phyloP scores from a whole-genome alignment of 2,113 vertebrate genomes.

The Erythrocercus mccallii region DNA sequence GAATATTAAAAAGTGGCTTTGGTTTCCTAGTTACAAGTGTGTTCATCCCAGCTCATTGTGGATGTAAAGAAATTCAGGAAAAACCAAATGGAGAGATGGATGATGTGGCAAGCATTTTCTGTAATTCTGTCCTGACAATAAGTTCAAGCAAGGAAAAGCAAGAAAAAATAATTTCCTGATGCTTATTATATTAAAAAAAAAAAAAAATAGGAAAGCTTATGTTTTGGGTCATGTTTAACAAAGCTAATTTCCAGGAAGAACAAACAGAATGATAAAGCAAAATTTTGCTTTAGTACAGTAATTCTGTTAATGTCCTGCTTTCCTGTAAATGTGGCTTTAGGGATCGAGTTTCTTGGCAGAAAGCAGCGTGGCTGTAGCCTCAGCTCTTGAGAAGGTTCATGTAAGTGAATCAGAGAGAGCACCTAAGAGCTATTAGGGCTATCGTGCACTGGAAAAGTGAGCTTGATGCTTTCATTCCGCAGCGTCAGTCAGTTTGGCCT shows the following conservation, averaged over 20 bases:
- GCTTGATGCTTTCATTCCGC: not conserved
- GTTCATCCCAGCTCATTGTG: not conserved
- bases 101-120: not conserved
- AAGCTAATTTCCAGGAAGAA: not conserved
- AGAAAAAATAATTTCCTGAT: not conserved
- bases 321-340: constrained; percentile 33
- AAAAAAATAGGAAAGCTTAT: not conserved
- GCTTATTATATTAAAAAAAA: not conserved
- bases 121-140: not conserved
- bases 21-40: not conserved
- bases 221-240: not conserved
- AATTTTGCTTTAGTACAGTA: not conserved
- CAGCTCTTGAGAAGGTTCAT: not conserved
- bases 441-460: not conserved
- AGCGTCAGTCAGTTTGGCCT: not conserved
- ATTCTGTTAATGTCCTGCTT: not conserved
- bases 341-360: constrained; percentile 18
- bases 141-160: not conserved
- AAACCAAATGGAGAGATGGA: not conserved
- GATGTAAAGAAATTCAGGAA: not conserved
- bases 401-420: not conserved
- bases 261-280: not conserved
- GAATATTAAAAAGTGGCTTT: not conserved
- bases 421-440: not conserved
- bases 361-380: not conserved